phyloP scores from a whole-genome alignment of 2,113 vertebrate species.

The Geococcyx californianus region DNA sequence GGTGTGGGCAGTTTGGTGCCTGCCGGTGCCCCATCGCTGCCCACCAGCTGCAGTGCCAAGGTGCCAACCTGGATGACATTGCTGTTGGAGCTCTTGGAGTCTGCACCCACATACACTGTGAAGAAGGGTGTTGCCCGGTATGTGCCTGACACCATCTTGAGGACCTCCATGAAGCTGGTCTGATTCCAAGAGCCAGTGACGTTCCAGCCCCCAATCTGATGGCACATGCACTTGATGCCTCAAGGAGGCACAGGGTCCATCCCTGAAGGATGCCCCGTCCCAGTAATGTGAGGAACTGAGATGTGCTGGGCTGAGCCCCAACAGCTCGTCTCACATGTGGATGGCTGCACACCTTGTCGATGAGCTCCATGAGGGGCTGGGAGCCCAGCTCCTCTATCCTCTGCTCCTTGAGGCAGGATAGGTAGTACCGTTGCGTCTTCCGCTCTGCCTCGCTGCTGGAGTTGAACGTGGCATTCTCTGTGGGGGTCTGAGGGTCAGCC shows the following conservation, averaged over 20 bases:
- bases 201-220: conserved; percentile 94
- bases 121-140: conserved; percentile 94
- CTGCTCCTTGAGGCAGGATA: conserved; percentile 92
- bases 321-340: fast-evolving
- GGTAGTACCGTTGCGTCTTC: conserved; percentile 93
- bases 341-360: conserved; percentile 83
- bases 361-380: conserved; percentile 91
- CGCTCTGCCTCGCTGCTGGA: conserved; percentile 94
- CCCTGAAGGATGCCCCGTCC: background rate
- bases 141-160: conserved; percentile 91
- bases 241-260: background rate
- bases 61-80: conserved; percentile 91
- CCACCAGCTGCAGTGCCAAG: fast-evolving
- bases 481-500: background rate
- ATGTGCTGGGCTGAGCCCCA: background rate
- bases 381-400: conserved; percentile 91
- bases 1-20: background rate
- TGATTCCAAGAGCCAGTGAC: conserved; percentile 91
- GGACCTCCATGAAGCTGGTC: conserved; percentile 92
- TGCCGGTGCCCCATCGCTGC: fast-evolving
- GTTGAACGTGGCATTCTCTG: conserved; percentile 94
- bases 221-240: background rate
- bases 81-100: conserved; percentile 96
- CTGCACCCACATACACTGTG: conserved; percentile 87
- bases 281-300: fast-evolving